Evolutionary conservation across 1,140 invertebrate species (phyloP).

Genomic region (Lamellibrachia luymesi): DNA sequence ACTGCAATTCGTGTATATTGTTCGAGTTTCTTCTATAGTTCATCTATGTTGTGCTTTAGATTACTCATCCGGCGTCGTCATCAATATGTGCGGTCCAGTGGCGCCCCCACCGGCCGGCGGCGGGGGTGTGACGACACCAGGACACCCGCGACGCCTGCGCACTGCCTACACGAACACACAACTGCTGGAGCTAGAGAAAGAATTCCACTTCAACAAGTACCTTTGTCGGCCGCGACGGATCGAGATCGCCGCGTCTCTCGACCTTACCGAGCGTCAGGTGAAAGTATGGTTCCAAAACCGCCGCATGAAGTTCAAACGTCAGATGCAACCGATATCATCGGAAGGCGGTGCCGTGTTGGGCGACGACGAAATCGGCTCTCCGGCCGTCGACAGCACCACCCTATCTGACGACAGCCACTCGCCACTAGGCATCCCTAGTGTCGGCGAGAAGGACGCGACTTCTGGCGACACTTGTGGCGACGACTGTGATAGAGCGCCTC

Average conservation of each 20-base stretch:
- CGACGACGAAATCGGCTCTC: background rate
- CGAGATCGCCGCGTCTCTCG: constrained; percentile 72
- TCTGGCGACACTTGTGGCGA: background rate
- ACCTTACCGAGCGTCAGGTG: constrained; percentile 66
- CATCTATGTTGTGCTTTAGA: background rate
- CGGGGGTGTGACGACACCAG: background rate
- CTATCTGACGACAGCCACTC: background rate
- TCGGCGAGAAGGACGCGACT: background rate
- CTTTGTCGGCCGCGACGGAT: constrained; percentile 79
- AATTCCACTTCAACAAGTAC: constrained; percentile 78
- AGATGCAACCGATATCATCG: background rate
- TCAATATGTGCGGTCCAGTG: background rate
- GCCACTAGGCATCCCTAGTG: background rate
- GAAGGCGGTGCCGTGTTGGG: background rate
- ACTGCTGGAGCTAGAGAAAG: constrained; percentile 95
- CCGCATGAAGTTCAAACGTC: constrained; percentile 90
- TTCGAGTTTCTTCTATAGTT: background rate
- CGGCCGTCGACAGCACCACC: background rate
- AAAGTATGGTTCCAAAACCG: constrained; percentile 95
- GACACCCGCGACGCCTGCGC: constrained; percentile 62
- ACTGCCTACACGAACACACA: constrained; percentile 99
- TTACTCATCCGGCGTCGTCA: background rate
- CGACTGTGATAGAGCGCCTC: background rate
- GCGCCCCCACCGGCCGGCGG: constrained; percentile 15
- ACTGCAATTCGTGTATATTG: background rate